These are phyloP conservation scores for Drosophila malerkotliana DNA, from an alignment of 1,140 invertebrate species.

Conservation along the genomic window DNA sequence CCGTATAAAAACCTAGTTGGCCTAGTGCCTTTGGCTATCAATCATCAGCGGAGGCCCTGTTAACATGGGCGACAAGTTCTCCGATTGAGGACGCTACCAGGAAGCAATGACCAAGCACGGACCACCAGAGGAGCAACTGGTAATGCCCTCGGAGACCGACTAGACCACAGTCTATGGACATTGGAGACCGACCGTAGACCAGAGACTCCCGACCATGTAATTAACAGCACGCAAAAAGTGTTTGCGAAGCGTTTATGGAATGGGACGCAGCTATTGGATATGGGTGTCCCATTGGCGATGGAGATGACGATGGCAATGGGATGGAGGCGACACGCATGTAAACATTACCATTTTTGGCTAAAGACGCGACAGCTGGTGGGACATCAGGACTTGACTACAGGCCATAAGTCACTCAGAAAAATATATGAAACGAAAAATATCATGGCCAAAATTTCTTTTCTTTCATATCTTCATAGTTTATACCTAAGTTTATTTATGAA, in stretches of 20 bases:
- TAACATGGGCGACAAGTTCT: slow-evolving; percentile 76
- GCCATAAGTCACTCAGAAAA: neutral
- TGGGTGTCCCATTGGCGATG: slow-evolving; percentile 11
- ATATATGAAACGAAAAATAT: neutral
- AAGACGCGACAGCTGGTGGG: slow-evolving; percentile 71
- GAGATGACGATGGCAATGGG: slow-evolving; percentile 19
- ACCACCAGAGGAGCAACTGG: slow-evolving; percentile 65
- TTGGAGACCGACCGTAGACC: slow-evolving; percentile 6
- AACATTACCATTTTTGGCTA: slow-evolving; percentile 82
- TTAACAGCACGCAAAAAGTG: slow-evolving; percentile 82
- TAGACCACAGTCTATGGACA: slow-evolving; percentile 42
- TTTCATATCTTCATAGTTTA: no score
- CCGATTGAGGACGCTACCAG: slow-evolving; percentile 62
- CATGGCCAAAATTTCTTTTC: no score
- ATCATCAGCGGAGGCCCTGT: slow-evolving; percentile 62
- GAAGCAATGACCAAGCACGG: slow-evolving; percentile 76
- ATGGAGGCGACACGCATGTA: slow-evolving; percentile 75
- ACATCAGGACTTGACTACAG: slow-evolving; percentile 10
- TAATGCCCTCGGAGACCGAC: slow-evolving; percentile 73
- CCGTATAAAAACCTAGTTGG: slow-evolving; percentile 15
- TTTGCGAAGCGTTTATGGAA: slow-evolving; percentile 74
- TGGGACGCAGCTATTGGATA: slow-evolving; percentile 12
- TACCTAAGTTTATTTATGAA: no score
- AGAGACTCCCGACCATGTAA: slow-evolving; percentile 63
- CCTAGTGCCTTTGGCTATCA: slow-evolving; percentile 69